A percentile compares a stretch with the other conserved stretches of the same genome.
These are phyloP conservation scores for Suricata suricatta DNA, from an alignment of 2,113 vertebrate species.

Conservation along the genomic window DNA sequence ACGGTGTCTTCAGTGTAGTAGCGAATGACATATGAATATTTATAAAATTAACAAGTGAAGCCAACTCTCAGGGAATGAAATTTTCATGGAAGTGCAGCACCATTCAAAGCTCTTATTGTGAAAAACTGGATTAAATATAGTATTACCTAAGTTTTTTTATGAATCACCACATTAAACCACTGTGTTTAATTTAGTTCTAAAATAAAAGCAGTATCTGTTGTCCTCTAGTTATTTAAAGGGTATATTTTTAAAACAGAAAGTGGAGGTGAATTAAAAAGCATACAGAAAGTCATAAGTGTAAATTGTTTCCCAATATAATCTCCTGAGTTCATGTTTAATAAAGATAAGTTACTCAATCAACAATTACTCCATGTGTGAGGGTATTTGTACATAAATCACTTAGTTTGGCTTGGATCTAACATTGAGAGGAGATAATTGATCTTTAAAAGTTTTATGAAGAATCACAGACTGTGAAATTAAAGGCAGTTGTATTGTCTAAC, in stretches of 20 bases:
- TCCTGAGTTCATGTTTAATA: constrained; percentile 75
- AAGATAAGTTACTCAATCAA: constrained; percentile 77
- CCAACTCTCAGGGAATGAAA: not conserved
- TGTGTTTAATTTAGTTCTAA: constrained; percentile 57
- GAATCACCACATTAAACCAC: constrained; percentile 40
- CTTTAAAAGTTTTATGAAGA: constrained; percentile 86
- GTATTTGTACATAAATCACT: constrained; percentile 84
- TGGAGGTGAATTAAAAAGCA: constrained; percentile 64
- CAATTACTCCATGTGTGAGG: constrained; percentile 64
- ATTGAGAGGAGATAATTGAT: constrained; percentile 84
- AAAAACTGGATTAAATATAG: constrained; percentile 20
- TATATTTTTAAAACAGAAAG: constrained; percentile 46
- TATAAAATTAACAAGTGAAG: not conserved
- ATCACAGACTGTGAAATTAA: constrained; percentile 87
- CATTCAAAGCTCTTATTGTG: constrained; percentile 17
- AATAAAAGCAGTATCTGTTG: constrained; percentile 50
- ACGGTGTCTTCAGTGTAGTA: not conserved
- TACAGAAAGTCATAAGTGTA: constrained; percentile 59
- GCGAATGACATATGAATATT: not conserved
- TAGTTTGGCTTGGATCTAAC: constrained; percentile 83
- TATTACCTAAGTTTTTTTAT: constrained; percentile 28
- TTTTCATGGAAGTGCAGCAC: not conserved
- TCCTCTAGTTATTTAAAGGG: constrained; percentile 48
- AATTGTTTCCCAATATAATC: constrained; percentile 71
- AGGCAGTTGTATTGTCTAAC: constrained; percentile 79